phyloP scores from a whole-genome alignment of 1,140 invertebrate species.

The Brachionus angularis region DNA sequence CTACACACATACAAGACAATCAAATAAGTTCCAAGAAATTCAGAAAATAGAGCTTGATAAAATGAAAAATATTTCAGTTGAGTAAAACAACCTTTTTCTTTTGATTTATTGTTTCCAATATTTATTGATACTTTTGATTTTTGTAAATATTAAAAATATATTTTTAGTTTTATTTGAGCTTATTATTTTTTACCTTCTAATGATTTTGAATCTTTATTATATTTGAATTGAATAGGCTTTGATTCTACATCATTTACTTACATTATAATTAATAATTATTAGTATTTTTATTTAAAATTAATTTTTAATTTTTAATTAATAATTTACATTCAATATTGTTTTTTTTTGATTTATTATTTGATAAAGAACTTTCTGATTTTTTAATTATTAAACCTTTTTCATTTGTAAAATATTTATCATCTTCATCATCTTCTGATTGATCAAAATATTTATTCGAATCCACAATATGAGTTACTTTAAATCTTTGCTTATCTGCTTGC shows the following conservation, averaged over 20 bases:
- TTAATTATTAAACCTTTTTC: conserved; percentile 1
- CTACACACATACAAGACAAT: background rate
- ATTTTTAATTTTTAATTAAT: background rate
- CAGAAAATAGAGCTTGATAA: conserved; percentile 39
- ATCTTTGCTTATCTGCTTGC: background rate
- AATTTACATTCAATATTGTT: background rate
- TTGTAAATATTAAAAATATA: background rate
- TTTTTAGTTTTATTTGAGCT: background rate
- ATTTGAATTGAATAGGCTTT: conserved; percentile 19
- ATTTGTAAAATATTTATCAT: background rate
- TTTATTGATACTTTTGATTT: conserved; percentile 12
- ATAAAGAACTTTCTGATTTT: background rate
- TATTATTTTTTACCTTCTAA: background rate
- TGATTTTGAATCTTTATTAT: conserved; percentile 29
- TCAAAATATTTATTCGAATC: conserved; percentile 5
- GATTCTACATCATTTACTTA: background rate
- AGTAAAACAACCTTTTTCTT: conserved; percentile 2
- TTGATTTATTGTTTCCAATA: background rate
- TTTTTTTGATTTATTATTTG: background rate
- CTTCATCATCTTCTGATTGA: background rate
- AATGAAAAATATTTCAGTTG: conserved; percentile 18
- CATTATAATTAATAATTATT: background rate
- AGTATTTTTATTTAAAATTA: background rate
- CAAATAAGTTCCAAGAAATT: conserved; percentile 31
- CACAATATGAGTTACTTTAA: background rate